A percentile compares a stretch with the other conserved stretches of the same genome.
phyloP scores from a whole-genome alignment of 2,113 vertebrate species.

The Myiopsitta monachus region DNA sequence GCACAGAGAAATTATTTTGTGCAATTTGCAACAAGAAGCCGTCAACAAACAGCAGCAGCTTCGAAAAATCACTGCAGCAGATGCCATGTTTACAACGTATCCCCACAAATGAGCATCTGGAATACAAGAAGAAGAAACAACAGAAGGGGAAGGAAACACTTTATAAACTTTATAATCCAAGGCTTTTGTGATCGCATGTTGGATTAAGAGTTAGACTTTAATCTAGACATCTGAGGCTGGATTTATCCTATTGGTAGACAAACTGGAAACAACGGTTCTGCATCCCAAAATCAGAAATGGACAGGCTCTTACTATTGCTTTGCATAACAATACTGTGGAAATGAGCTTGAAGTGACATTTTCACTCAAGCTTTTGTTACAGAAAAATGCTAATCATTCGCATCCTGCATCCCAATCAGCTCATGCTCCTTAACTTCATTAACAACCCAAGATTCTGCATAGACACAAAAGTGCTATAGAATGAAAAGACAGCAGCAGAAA shows the following conservation, averaged over 20 bases:
- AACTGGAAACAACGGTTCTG: neutral
- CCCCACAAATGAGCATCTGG: neutral
- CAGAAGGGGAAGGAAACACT: neutral
- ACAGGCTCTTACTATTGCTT: neutral
- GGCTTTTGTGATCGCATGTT: neutral
- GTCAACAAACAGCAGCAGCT: neutral
- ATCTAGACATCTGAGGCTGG: neutral
- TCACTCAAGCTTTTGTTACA: constrained; percentile 27
- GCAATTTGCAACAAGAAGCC: neutral
- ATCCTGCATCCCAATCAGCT: constrained; percentile 28
- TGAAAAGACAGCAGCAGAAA: neutral
- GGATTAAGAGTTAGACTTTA: neutral
- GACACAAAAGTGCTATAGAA: neutral
- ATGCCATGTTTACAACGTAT: neutral
- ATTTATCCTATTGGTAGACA: neutral
- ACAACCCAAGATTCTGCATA: neutral
- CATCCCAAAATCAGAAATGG: neutral
- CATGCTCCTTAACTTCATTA: constrained; percentile 32
- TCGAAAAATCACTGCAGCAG: neutral
- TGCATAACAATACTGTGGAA: constrained; percentile 35
- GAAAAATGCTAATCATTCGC: constrained; percentile 34
- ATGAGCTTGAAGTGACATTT: constrained; percentile 32
- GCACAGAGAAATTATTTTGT: neutral
- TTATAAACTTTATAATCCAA: neutral
- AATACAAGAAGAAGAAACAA: neutral